Conservation (phyloP, 2,888 invertebrate genomes). For the Hirtodrosophila histrioides region DNA sequence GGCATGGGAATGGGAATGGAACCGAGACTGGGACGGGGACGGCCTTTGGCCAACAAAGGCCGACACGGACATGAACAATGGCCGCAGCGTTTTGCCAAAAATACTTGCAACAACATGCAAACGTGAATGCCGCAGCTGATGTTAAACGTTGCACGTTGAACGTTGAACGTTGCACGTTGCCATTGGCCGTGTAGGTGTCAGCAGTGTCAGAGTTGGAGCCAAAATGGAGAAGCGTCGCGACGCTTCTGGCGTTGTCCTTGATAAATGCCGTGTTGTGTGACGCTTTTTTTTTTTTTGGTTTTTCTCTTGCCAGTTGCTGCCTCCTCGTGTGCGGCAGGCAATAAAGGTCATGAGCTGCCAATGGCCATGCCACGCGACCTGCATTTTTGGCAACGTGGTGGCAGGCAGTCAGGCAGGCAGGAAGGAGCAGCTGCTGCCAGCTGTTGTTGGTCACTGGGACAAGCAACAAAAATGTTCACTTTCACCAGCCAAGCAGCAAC, state of each 20-base stretch:
- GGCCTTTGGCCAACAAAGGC: conserved; percentile 37
- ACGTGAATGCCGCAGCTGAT: conserved; percentile 59
- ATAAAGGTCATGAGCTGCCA: conserved; percentile 58
- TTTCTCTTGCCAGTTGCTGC: conserved; percentile 11
- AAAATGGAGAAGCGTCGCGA: conserved; percentile 13
- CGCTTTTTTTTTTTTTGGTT: neutral
- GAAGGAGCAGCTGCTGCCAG: conserved; percentile 21
- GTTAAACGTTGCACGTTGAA: conserved; percentile 26
- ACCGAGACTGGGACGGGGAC: neutral
- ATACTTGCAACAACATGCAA: conserved; percentile 62
- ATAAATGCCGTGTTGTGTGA: conserved; percentile 27
- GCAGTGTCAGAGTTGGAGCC: conserved; percentile 22
- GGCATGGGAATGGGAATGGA: neutral
- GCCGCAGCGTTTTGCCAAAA: conserved; percentile 52
- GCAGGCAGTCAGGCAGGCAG: conserved; percentile 12
- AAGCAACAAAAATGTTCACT: conserved; percentile 58
- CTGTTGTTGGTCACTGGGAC: conserved; percentile 67
- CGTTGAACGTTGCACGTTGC: conserved; percentile 31
- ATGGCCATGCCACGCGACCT: conserved; percentile 61
- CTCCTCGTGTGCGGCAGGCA: conserved; percentile 10
- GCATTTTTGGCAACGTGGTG: conserved; percentile 43
- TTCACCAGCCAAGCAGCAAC: conserved; percentile 48
- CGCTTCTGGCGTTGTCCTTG: conserved; percentile 55
- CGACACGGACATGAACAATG: conserved; percentile 52
- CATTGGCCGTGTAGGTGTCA: conserved; percentile 46